phyloP scores from a whole-genome alignment of 1,140 invertebrate genomes.

The Hypsibius dujardini region DNA sequence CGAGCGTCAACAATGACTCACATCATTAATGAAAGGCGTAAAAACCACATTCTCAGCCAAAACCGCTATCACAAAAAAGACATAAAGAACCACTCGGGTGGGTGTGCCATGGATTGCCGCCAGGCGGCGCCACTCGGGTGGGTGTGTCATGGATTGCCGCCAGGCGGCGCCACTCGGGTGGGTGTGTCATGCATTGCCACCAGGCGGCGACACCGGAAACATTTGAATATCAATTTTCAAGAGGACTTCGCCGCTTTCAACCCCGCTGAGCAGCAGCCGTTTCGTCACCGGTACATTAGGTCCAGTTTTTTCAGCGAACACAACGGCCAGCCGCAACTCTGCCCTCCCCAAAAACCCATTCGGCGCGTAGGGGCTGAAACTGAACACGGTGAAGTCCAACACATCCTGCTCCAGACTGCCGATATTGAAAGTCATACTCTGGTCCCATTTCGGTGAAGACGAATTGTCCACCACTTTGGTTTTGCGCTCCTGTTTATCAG shows the following conservation, averaged over 20 bases:
- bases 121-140: too few species aligned
- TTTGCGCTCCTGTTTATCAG: too few species aligned
- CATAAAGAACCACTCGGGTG: too few species aligned
- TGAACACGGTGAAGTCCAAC: not conserved
- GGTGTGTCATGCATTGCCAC: too few species aligned
- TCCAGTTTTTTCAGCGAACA: conserved; percentile 42
- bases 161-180: too few species aligned
- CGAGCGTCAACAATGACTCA: too few species aligned
- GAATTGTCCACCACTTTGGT: not conserved
- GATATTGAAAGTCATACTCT: conserved; percentile 7
- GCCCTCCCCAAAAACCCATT: conserved; percentile 55
- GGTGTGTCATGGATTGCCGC: too few species aligned
- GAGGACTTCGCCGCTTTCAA: conserved; percentile 49
- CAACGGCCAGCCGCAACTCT: conserved; percentile 50
- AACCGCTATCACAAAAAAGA: too few species aligned
- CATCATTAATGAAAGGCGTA: too few species aligned
- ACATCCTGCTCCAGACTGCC: not conserved
- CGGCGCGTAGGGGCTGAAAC: not conserved
- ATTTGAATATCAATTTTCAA: conserved; percentile 55
- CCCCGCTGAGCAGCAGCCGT: conserved; percentile 49
- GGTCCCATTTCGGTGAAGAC: not conserved
- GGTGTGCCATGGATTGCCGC: too few species aligned
- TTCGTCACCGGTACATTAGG: conserved; percentile 49
- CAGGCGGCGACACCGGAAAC: too few species aligned
- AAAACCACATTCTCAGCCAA: too few species aligned